Evolutionary conservation across 35 echinoderm and acorn worm species (phyloP), one percentile per base, ranked within the genome.

Genomic region (Chiridota heheva): DNA sequence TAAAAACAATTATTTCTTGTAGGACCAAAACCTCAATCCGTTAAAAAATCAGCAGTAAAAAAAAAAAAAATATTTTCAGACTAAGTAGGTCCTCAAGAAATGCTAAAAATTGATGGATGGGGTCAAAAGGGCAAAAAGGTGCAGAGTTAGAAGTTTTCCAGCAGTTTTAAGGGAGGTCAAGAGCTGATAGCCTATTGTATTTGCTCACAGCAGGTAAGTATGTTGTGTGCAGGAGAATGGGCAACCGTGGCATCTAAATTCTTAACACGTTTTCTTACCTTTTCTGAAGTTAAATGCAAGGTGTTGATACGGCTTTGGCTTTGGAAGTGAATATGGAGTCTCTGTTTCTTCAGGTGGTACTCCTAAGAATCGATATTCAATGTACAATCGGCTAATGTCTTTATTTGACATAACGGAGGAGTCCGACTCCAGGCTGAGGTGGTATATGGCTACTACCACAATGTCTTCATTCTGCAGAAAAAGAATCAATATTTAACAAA

Each of bases 281-380:
- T 90, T 97, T 49, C 85, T 89, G 66, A 97, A 97, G 60, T 97
- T 97, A 39, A 87, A 97, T 15, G 60, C 77, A 5, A 91, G 51
- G 39, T 77, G 67, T 30, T 86, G 61, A 48, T 91, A 77, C 6
- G 83, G 83, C 20, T 78, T 80, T n/a, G 88, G 83, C 58, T 97
- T 97, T 6, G 93, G 93, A 32, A 97, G 36, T 8, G 93, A 91
- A 65, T 91, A 91, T 32, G 93, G 93, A 3, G 93, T 97, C 41
- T 97, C 93, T 29, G 84, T 63, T 15, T 97, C 93, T 37, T 91
- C 84, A 1, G 81, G 76, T 55, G 69, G 58, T 20, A 91, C 61
- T 24, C 93, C 93, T 26, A 97, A 73, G 69, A 97, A 91, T 18
- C 78, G 34, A 63, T 97, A 97, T 72, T 97, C 93, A 5, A 97